phyloP scores from a whole-genome alignment of 2,888 invertebrate species.

The Elaeidobius kamerunicus region DNA sequence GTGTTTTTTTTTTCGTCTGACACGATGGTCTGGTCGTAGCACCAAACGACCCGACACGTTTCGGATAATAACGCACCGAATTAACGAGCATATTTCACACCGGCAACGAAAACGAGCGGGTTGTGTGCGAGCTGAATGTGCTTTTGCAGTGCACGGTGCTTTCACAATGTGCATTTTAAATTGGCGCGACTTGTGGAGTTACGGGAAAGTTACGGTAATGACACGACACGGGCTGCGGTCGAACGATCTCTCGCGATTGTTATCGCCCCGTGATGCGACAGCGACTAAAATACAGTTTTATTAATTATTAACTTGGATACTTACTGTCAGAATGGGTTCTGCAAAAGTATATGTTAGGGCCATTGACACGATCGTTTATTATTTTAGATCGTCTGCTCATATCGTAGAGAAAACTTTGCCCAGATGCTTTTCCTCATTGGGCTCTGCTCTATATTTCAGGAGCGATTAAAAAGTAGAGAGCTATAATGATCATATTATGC shows the following conservation, averaged over 20 bases:
- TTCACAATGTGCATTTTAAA: conserved; percentile 30
- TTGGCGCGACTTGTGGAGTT: conserved; percentile 26
- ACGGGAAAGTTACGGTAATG: conserved; percentile 28
- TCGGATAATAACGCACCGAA: conserved; percentile 24
- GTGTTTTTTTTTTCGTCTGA: conserved; percentile 2
- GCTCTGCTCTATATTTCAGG: too few relatives aligned
- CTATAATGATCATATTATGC: too few relatives aligned
- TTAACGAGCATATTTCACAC: conserved; percentile 29
- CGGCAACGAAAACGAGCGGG: conserved; percentile 20
- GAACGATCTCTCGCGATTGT: conserved; percentile 19
- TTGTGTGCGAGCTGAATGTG: conserved; percentile 13
- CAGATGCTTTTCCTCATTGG: too few relatives aligned
- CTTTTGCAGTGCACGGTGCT: conserved; percentile 22
- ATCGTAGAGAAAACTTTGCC: too few relatives aligned
- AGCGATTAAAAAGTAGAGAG: too few relatives aligned
- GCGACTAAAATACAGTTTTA: too few relatives aligned
- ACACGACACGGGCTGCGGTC: conserved; percentile 17
- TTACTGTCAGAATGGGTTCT: too few relatives aligned
- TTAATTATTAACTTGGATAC: too few relatives aligned
- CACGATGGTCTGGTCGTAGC: too few relatives aligned
- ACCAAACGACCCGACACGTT: conserved; percentile 21
- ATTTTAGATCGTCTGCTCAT: too few relatives aligned
- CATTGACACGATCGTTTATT: too few relatives aligned
- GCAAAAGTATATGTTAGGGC: too few relatives aligned
- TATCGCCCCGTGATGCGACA: conserved; percentile 14